phyloP scores from a whole-genome alignment of 2,797 vertebrate genomes.

The Clarias platycephalus region DNA sequence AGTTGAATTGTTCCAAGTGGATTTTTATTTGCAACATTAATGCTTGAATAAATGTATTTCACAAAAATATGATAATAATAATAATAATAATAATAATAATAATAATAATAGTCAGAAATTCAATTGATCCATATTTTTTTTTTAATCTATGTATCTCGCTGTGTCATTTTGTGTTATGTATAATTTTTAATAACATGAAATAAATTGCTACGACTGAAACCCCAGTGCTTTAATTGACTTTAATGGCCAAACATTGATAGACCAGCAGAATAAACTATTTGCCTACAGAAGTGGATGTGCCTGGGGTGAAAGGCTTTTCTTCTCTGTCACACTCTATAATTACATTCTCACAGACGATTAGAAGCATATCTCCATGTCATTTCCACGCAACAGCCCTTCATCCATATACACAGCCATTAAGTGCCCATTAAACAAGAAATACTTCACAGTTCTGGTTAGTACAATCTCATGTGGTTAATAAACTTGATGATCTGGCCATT shows the following conservation, averaged over 20 bases:
- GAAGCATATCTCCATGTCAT: slow-evolving; percentile 55
- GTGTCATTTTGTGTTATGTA: neutral
- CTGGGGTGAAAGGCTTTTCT: slow-evolving; percentile 62
- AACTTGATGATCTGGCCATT: neutral
- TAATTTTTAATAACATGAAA: neutral
- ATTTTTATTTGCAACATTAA: neutral
- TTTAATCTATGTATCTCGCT: neutral
- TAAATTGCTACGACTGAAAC: neutral
- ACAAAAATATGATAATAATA: neutral
- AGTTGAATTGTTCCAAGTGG: neutral
- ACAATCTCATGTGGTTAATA: slow-evolving; percentile 21
- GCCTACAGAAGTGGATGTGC: slow-evolving; percentile 63
- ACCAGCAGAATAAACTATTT: slow-evolving; percentile 72
- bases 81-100: too few species aligned
- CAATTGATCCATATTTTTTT: neutral
- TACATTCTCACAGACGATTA: slow-evolving; percentile 57
- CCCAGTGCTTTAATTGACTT: neutral
- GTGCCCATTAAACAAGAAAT: slow-evolving; percentile 67
- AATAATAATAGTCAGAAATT: neutral
- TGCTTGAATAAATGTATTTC: neutral
- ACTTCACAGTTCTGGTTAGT: slow-evolving; percentile 30
- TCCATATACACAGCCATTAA: slow-evolving; percentile 65
- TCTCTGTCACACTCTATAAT: slow-evolving; percentile 68
- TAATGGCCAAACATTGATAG: slow-evolving; percentile 76
- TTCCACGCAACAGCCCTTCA: slow-evolving; percentile 70